phyloP scores from a whole-genome alignment of 2,888 invertebrate species.

The Oxystoma pomonae region DNA sequence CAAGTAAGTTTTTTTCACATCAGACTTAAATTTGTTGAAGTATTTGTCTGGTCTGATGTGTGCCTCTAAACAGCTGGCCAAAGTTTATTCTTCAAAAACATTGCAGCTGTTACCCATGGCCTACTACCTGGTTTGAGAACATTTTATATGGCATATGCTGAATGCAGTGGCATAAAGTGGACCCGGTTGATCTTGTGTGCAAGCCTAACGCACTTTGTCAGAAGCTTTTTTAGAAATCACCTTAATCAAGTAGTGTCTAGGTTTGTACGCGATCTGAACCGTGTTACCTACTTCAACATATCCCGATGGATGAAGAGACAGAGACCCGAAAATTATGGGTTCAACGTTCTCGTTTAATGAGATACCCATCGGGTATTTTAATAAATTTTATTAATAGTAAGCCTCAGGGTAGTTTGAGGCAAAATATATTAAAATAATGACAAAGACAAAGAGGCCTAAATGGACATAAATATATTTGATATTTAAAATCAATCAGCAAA shows the following conservation, averaged over 20 bases:
- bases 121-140: conserved; percentile 41
- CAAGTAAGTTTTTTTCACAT: background rate
- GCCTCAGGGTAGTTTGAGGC: background rate
- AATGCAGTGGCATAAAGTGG: conserved; percentile 18
- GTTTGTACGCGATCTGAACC: background rate
- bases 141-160: conserved; percentile 37
- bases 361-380: background rate
- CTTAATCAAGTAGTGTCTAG: background rate
- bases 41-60: conserved; percentile 34
- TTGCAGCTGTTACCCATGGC: conserved; percentile 46
- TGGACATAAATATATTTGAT: background rate
- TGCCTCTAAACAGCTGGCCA: conserved; percentile 47
- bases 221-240: too few relatives aligned
- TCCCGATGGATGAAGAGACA: conserved; percentile 22
- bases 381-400: background rate
- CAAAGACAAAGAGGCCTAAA: background rate
- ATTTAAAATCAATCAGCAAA: too few relatives aligned
- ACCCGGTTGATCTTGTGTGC: background rate
- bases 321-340: conserved; percentile 13
- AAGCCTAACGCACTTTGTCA: background rate
- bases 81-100: conserved; percentile 47
- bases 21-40: background rate
- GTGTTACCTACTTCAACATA: background rate
- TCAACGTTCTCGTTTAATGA: conserved; percentile 17
- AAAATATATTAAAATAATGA: background rate